Conservation (phyloP, 2,113 vertebrate species). For the Embiotoca jacksoni region DNA sequence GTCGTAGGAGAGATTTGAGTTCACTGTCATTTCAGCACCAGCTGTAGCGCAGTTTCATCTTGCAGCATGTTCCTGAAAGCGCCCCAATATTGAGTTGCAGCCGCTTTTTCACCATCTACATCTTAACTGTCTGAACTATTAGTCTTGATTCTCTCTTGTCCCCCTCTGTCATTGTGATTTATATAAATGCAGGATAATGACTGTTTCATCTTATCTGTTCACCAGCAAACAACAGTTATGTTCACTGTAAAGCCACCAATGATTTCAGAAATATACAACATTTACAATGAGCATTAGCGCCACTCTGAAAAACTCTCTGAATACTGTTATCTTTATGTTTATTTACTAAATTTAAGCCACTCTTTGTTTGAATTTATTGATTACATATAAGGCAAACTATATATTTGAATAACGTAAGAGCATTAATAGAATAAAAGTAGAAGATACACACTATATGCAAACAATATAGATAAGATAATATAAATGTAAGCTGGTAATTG, state of each 20-base stretch:
- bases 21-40: conserved; percentile 11
- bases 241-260: not conserved
- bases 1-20: conserved; percentile 29
- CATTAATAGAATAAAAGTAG: too few relatives aligned
- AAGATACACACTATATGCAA: too few relatives aligned
- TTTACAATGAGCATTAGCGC: not conserved
- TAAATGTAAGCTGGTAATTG: too few relatives aligned
- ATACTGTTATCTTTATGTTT: not conserved
- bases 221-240: not conserved
- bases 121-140: conserved; percentile 5
- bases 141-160: not conserved
- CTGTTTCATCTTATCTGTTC: not conserved
- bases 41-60: conserved; percentile 30
- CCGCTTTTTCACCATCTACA: not conserved
- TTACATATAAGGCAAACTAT: not conserved
- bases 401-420: too few relatives aligned
- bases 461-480: too few relatives aligned
- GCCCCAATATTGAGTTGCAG: conserved; percentile 32
- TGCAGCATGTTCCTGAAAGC: not conserved
- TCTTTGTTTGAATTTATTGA: not conserved
- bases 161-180: not conserved
- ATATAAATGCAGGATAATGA: not conserved
- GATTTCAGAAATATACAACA: not conserved
- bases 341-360: not conserved
- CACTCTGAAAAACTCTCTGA: not conserved